A percentile compares a stretch with the other conserved stretches of the same genome.
Conservation (phyloP, 1,140 invertebrate genomes). For the Lutraria rhynchaena region DNA sequence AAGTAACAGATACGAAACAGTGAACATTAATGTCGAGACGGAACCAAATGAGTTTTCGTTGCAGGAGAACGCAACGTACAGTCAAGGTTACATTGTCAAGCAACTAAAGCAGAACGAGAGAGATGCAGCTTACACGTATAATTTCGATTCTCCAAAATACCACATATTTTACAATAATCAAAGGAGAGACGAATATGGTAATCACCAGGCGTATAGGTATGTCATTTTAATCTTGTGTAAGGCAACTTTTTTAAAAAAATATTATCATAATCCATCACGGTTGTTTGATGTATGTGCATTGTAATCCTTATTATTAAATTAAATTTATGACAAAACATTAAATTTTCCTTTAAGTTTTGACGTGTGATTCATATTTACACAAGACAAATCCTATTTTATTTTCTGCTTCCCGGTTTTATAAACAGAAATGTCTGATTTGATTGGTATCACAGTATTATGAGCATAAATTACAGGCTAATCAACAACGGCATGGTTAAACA, state of each 20-base stretch:
- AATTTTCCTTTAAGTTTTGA: no score
- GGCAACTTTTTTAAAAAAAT: no score
- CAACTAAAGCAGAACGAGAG: constrained; percentile 63
- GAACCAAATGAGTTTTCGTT: constrained; percentile 55
- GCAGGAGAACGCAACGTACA: constrained; percentile 62
- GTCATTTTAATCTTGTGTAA: no score
- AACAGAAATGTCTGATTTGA: no score
- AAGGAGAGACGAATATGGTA: constrained; percentile 59
- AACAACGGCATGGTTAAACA: constrained; percentile 65
- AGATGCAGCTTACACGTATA: constrained; percentile 67
- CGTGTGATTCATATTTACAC: no score
- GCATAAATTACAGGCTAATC: constrained; percentile 51
- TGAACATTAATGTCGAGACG: constrained; percentile 60
- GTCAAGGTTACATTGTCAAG: constrained; percentile 14
- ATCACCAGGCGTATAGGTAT: constrained; percentile 64
- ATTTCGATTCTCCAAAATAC: constrained; percentile 72
- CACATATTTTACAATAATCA: constrained; percentile 72
- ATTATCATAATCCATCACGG: no score
- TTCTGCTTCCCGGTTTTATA: no score
- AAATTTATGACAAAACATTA: no score
- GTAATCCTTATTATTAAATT: no score
- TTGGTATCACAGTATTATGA: no score
- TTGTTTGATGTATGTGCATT: no score
- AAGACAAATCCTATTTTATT: no score
- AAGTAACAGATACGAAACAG: constrained; percentile 69